A percentile compares a stretch with the other conserved stretches of the same genome.
Conservation (phyloP, 2,797 vertebrate genomes). For the Enoplosus armatus region DNA sequence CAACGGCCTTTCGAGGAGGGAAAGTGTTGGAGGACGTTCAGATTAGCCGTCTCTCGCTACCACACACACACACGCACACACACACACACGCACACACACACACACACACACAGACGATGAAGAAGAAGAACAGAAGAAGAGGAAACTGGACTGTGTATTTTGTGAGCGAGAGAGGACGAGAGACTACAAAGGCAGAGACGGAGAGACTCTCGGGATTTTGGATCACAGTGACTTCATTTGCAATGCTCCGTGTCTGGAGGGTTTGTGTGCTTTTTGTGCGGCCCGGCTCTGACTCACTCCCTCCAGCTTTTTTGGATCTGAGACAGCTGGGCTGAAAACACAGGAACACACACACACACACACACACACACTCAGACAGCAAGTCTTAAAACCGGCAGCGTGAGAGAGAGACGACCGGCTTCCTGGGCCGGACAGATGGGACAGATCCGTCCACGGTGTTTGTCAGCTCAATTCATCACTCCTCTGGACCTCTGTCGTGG, state of each 20-base stretch:
- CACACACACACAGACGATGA: background rate
- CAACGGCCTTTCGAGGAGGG: conserved; percentile 28
- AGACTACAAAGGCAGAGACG: conserved; percentile 28
- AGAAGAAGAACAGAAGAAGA: conserved; percentile 1
- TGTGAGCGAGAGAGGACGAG: conserved; percentile 12
- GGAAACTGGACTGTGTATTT: conserved; percentile 10
- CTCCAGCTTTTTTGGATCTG: conserved; percentile 54
- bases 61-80: conserved; percentile 20
- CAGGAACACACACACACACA: conserved; percentile 33
- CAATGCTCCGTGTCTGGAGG: conserved; percentile 48
- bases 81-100: conserved; percentile 27
- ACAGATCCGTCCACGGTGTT: conserved; percentile 55
- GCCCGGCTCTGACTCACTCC: conserved; percentile 49
- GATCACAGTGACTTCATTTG: conserved; percentile 59
- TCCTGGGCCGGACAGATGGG: conserved; percentile 49
- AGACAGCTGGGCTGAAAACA: conserved; percentile 59
- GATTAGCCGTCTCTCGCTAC: conserved; percentile 34
- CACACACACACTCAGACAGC: conserved; percentile 17
- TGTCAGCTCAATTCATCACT: conserved; percentile 62
- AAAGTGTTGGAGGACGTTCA: conserved; percentile 44
- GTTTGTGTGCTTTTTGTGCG: conserved; percentile 42
- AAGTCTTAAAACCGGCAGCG: conserved; percentile 25
- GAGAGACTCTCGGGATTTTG: conserved; percentile 50
- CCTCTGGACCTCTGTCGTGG: conserved; percentile 43
- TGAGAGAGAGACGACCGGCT: conserved; percentile 18